Percentiles rank a stretch among this genome's conserved stretches.
Conservation (phyloP, 2,113 vertebrate genomes). For the Psephotus haematonotus region DNA sequence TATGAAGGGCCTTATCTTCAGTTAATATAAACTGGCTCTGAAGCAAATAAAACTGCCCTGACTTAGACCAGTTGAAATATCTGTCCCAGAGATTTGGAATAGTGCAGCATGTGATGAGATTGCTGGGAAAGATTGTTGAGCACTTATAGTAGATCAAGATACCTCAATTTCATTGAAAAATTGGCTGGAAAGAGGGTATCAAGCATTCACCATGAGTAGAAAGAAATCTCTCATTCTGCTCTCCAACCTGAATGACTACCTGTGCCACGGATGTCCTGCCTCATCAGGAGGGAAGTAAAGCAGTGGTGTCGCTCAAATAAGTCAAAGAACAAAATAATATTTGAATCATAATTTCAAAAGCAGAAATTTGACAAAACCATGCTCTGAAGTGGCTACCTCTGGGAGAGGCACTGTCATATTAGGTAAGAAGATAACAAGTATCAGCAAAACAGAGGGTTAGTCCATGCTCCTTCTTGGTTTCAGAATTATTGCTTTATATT, state of each 20-base stretch:
- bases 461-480: background rate
- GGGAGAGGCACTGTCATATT: background rate
- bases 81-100: background rate
- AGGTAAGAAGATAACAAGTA: background rate
- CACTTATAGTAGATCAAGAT: background rate
- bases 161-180: background rate
- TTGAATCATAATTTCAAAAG: background rate
- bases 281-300: background rate
- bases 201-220: background rate
- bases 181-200: background rate
- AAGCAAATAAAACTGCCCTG: background rate
- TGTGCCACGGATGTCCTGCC: background rate
- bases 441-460: background rate
- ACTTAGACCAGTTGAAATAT: background rate
- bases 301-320: background rate
- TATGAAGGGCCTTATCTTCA: background rate
- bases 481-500: slow-evolving; percentile 47
- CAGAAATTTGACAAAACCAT: background rate
- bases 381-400: background rate
- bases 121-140: background rate
- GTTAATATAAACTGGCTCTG: background rate
- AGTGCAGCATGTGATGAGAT: background rate
- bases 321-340: background rate
- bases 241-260: background rate
- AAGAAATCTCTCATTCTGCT: background rate